Conservation (phyloP, 2,113 vertebrate species). For the Numenius arquata region DNA sequence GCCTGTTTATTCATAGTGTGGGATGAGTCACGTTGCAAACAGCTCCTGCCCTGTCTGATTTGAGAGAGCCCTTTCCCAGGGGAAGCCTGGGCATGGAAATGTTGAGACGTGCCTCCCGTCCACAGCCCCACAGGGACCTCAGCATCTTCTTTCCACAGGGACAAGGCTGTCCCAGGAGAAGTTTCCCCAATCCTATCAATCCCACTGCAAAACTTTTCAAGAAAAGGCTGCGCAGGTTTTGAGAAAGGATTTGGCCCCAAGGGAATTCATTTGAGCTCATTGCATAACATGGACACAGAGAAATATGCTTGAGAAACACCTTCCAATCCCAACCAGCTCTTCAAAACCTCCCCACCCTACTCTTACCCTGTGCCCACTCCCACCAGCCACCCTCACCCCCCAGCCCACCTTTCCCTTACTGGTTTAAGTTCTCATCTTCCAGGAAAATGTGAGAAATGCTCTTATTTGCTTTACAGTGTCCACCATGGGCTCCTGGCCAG, state of each 20-base stretch:
- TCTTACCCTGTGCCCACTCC: not conserved
- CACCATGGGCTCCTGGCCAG: not conserved
- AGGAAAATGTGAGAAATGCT: not conserved
- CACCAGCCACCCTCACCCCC: no score
- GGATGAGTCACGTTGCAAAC: not conserved
- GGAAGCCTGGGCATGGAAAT: not conserved
- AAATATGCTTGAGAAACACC: not conserved
- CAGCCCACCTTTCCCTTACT: slow-evolving; percentile 13
- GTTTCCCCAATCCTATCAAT: not conserved
- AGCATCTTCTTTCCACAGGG: not conserved
- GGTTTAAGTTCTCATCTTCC: not conserved
- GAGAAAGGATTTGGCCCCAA: not conserved
- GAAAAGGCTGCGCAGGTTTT: not conserved
- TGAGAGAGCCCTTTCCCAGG: not conserved
- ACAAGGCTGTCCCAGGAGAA: not conserved
- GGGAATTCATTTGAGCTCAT: not conserved
- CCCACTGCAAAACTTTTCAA: not conserved
- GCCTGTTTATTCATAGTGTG: slow-evolving; percentile 40
- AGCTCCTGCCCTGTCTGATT: slow-evolving; percentile 10
- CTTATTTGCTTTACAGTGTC: not conserved
- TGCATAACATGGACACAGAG: not conserved
- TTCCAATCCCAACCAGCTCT: not conserved
- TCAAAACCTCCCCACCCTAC: not conserved
- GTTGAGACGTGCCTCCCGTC: not conserved
- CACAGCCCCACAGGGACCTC: not conserved